phyloP scores from a whole-genome alignment of 2,113 vertebrate genomes.

The Sclerurus mexicanus region DNA sequence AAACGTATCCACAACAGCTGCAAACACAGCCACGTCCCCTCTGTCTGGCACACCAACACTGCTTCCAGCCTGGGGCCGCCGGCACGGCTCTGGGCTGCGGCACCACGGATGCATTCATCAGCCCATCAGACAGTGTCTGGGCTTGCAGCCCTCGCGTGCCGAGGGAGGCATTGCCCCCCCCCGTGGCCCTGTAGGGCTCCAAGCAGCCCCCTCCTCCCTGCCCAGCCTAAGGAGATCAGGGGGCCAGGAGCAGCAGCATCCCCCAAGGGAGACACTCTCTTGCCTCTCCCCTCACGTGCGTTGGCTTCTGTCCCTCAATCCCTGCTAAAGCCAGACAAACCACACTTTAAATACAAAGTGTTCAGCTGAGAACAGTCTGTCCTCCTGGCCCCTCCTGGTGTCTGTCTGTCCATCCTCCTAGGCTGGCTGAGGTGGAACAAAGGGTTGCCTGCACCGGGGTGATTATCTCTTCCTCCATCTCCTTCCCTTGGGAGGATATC shows the following conservation, averaged over 20 bases:
- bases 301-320: not conserved
- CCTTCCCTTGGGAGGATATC: not conserved
- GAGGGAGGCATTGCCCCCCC: accelerated
- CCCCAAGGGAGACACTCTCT: not conserved
- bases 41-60: not conserved
- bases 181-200: accelerated
- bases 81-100: accelerated
- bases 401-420: not conserved
- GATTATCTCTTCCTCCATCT: not conserved
- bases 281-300: accelerated
- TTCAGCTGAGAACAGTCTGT: not conserved
- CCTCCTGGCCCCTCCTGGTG: not conserved
- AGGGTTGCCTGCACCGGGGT: accelerated
- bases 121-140: not conserved
- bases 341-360: not conserved
- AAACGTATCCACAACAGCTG: not conserved
- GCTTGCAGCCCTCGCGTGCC: not conserved
- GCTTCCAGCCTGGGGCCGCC: accelerated
- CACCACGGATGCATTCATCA: not conserved
- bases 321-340: not conserved
- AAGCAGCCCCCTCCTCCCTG: not conserved
- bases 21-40: not conserved
- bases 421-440: not conserved
- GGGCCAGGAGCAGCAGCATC: not conserved
- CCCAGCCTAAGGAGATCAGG: accelerated